A percentile compares a stretch with the other conserved stretches of the same genome.
These are phyloP conservation scores for Temnothorax rugatulus DNA, from an alignment of 2,888 invertebrate genomes.

Conservation along the genomic window DNA sequence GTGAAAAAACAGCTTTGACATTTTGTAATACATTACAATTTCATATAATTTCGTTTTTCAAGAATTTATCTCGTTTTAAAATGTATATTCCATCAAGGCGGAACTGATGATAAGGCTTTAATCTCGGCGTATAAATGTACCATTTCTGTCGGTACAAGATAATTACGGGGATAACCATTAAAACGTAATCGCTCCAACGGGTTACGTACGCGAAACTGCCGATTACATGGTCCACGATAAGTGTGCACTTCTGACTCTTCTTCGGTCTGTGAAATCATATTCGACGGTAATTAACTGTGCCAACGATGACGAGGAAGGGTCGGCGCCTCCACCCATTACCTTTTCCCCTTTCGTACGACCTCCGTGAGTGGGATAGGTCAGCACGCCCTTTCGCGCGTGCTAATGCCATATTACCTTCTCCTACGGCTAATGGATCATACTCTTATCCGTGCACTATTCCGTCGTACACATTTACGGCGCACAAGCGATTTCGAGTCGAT, in stretches of 20 bases:
- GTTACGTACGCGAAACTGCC: slow-evolving; percentile 29
- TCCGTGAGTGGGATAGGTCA: slow-evolving; percentile 76
- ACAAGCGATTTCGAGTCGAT: slow-evolving; percentile 41
- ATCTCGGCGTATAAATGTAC: not conserved
- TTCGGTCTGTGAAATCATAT: slow-evolving; percentile 65
- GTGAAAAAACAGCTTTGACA: not conserved
- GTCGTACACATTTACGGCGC: slow-evolving; percentile 62
- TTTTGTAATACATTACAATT: not conserved
- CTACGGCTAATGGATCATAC: slow-evolving; percentile 76
- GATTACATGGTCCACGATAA: slow-evolving; percentile 43
- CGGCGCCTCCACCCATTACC: slow-evolving; percentile 65
- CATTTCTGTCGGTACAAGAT: not conserved
- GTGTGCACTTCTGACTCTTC: slow-evolving; percentile 42
- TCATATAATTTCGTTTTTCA: not conserved
- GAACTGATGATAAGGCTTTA: not conserved
- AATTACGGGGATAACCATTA: slow-evolving; percentile 14
- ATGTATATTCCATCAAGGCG: not conserved
- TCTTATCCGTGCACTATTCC: slow-evolving; percentile 67
- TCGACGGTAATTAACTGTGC: slow-evolving; percentile 70
- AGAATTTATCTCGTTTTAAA: slow-evolving; percentile 3
- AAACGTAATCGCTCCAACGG: not conserved
- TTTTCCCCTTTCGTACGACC: slow-evolving; percentile 70
- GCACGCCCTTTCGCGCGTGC: slow-evolving; percentile 77
- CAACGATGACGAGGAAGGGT: slow-evolving; percentile 61
- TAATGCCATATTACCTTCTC: slow-evolving; percentile 76